Conservation (phyloP, 2,797 vertebrate genomes). For the Diceros bicornis region DNA sequence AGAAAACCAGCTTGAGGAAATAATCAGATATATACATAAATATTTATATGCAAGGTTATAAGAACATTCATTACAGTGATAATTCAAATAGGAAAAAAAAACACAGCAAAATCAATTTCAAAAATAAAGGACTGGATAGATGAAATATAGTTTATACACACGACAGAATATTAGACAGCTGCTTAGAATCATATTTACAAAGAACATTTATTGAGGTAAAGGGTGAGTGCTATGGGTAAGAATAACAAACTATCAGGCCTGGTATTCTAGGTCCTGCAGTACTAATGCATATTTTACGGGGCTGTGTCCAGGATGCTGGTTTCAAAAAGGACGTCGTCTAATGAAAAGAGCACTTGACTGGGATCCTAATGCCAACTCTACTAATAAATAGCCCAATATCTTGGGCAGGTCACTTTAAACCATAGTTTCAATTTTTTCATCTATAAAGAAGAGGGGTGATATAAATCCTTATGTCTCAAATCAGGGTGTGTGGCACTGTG, state of each 20-base stretch:
- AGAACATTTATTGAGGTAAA: background rate
- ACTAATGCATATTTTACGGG: background rate
- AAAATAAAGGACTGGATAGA: background rate
- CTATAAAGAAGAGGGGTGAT: background rate
- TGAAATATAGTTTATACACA: background rate
- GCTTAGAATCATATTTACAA: slow-evolving; percentile 29
- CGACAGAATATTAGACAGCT: background rate
- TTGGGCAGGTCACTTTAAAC: slow-evolving; percentile 15
- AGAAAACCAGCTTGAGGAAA: slow-evolving; percentile 53
- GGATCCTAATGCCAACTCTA: slow-evolving; percentile 34
- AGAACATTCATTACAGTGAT: background rate
- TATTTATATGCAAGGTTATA: slow-evolving; percentile 10
- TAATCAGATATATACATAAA: slow-evolving; percentile 34
- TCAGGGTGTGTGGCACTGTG: background rate
- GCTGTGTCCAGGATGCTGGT: background rate
- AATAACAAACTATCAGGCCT: background rate
- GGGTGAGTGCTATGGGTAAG: background rate
- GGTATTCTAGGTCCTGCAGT: background rate
- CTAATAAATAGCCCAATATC: slow-evolving; percentile 2
- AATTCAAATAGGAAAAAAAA: slow-evolving; percentile 9
- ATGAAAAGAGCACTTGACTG: background rate
- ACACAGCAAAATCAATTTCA: background rate
- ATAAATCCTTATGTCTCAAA: slow-evolving; percentile 9
- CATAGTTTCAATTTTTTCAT: slow-evolving; percentile 30
- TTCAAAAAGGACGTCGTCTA: slow-evolving; percentile 46